Evolutionary conservation across 1,140 invertebrate species (phyloP).

Genomic region (Pissodes strobi): DNA sequence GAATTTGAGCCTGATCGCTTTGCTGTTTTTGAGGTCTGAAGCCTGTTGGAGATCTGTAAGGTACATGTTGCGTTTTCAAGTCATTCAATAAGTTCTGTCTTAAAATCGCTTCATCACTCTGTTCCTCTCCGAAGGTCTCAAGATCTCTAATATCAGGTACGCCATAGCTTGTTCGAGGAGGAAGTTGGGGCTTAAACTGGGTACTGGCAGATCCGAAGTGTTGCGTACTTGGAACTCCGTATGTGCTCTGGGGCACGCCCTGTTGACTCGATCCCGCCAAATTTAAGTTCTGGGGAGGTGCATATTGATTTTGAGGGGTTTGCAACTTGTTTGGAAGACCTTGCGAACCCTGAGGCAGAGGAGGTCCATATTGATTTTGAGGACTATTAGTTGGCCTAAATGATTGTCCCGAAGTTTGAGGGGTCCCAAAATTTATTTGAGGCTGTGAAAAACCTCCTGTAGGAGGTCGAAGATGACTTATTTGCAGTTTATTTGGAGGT

Average conservation of each 20-base stretch:
- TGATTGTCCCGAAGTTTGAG: too few species aligned
- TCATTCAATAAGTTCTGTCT: conserved; percentile 17
- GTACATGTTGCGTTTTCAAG: conserved; percentile 10
- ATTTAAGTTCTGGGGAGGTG: not conserved
- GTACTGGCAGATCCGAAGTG: not conserved
- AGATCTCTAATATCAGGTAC: conserved; percentile 15
- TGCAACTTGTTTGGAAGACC: not conserved
- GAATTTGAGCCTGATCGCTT: not conserved
- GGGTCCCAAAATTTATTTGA: not conserved
- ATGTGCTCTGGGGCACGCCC: not conserved
- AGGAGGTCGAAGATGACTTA: not conserved
- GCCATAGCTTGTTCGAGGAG: conserved; percentile 25
- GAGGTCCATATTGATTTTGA: not conserved
- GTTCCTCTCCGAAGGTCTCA: conserved; percentile 18
- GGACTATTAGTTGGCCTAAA: not conserved
- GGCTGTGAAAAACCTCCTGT: not conserved
- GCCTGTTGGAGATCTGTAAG: conserved; percentile 8
- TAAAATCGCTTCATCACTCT: not conserved
- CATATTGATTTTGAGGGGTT: conserved; percentile 1
- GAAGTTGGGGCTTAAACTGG: not conserved
- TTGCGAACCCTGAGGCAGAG: too few species aligned
- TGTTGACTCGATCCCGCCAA: not conserved
- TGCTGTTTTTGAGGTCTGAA: conserved; percentile 5
- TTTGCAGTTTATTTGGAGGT: too few species aligned
- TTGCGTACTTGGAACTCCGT: not conserved